Percentiles rank a stretch among this genome's conserved stretches.
Conservation (phyloP, 2,113 vertebrate species). For the Clarias magur region DNA sequence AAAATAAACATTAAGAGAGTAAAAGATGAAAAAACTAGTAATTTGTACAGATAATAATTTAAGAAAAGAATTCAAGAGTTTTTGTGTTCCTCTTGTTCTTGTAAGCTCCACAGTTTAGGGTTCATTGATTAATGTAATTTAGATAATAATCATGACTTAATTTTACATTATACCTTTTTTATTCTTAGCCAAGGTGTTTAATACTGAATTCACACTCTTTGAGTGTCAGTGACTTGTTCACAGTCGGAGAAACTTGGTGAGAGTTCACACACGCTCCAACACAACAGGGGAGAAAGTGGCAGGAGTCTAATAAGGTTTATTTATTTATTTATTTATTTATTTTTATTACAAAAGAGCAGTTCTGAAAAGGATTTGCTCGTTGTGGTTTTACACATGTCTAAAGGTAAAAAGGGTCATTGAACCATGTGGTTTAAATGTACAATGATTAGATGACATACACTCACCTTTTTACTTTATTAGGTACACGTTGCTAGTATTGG, state of each 20-base stretch:
- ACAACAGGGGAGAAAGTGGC: constrained; percentile 23
- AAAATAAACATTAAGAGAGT: not conserved
- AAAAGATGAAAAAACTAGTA: not conserved
- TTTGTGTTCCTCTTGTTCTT: not conserved
- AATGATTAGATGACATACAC: not conserved
- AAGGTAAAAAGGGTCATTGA: not conserved
- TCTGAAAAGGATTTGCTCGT: not conserved
- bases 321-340: not conserved
- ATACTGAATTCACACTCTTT: constrained; percentile 6
- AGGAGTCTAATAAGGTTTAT: not conserved
- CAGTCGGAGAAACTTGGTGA: constrained; percentile 27
- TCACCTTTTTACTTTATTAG: too few species aligned
- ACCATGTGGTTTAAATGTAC: not conserved
- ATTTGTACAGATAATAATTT: not conserved
- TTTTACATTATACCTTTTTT: constrained; percentile 16
- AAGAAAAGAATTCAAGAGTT: not conserved
- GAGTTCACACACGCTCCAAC: constrained; percentile 8
- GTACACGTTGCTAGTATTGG: too few species aligned
- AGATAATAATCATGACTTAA: not conserved
- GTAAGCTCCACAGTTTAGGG: not conserved
- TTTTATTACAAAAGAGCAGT: not conserved
- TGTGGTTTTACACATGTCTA: not conserved
- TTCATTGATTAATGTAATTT: not conserved
- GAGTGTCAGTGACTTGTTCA: constrained; percentile 23
- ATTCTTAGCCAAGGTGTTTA: constrained; percentile 24